Evolutionary conservation across 2,888 invertebrate genomes (phyloP).

Genomic region (Hofmannophila pseudospretella): DNA sequence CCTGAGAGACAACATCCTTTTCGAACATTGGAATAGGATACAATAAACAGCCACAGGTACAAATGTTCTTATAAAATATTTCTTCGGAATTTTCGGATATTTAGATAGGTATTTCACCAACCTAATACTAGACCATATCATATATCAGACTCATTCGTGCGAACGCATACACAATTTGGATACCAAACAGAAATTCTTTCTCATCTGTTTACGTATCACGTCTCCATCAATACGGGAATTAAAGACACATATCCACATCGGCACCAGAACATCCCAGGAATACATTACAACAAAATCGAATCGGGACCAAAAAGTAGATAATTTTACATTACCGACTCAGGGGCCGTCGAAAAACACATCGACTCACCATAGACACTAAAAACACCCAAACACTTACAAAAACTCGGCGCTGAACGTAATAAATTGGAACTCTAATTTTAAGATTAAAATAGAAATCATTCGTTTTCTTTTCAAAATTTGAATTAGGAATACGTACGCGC

Average conservation of each 20-base stretch:
- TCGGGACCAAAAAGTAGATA: not conserved
- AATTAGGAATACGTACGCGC: constrained; percentile 59
- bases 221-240: constrained; percentile 9
- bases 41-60: no score
- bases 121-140: no score
- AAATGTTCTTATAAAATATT: no score
- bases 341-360: constrained; percentile 2
- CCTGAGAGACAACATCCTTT: no score
- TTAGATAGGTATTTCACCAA: no score
- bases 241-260: constrained; percentile 3
- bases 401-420: no score
- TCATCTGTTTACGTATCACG: constrained; percentile 19
- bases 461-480: no score
- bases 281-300: not conserved
- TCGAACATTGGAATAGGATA: no score
- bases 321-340: constrained; percentile 6
- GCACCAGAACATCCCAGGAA: not conserved
- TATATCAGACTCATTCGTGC: not conserved
- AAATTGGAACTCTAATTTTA: no score
- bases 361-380: constrained; percentile 7
- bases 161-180: constrained; percentile 12
- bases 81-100: no score
- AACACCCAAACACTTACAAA: constrained; percentile 6
- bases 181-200: constrained; percentile 15
- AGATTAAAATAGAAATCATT: no score